Evolutionary conservation across 2,888 invertebrate species (phyloP).

Genomic region (Dimorphilus gyrociliatus): DNA sequence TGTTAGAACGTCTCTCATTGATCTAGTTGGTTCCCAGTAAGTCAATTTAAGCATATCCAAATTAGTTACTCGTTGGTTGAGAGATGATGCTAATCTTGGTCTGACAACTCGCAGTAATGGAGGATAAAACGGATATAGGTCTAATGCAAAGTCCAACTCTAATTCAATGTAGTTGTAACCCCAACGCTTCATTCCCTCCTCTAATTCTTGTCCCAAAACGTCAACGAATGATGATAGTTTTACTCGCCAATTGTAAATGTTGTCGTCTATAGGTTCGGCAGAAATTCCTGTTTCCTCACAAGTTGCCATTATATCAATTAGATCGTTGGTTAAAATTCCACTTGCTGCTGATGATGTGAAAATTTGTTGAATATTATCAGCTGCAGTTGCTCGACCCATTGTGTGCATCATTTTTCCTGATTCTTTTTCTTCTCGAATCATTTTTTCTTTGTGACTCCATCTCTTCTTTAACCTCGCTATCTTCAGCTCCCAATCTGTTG

Average conservation of each 20-base stretch:
- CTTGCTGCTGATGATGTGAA: conserved; percentile 33
- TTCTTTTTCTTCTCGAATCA: conserved; percentile 17
- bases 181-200: conserved; percentile 16
- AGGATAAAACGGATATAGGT: conserved; percentile 37
- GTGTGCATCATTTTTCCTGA: too few species aligned
- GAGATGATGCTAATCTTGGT: conserved; percentile 26
- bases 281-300: conserved; percentile 18
- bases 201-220: conserved; percentile 21
- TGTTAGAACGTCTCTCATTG: conserved; percentile 28
- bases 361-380: conserved; percentile 20
- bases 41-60: conserved; percentile 33
- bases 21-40: conserved; percentile 33
- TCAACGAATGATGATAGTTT: conserved; percentile 22
- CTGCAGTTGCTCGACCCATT: conserved; percentile 6
- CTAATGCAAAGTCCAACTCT: conserved; percentile 33
- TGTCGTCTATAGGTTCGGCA: conserved; percentile 32
- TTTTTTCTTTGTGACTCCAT: conserved; percentile 19
- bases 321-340: conserved; percentile 34
- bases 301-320: conserved; percentile 26
- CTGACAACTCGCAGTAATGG: conserved; percentile 31
- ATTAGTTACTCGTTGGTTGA: conserved; percentile 21
- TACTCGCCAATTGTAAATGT: conserved; percentile 33
- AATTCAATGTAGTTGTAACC: conserved; percentile 33
- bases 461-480: conserved; percentile 23
- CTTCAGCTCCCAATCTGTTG: conserved; percentile 21